Base-by-base conservation (phyloP, 2,888 invertebrate genomes). In the Sisyra nigra region DNA sequence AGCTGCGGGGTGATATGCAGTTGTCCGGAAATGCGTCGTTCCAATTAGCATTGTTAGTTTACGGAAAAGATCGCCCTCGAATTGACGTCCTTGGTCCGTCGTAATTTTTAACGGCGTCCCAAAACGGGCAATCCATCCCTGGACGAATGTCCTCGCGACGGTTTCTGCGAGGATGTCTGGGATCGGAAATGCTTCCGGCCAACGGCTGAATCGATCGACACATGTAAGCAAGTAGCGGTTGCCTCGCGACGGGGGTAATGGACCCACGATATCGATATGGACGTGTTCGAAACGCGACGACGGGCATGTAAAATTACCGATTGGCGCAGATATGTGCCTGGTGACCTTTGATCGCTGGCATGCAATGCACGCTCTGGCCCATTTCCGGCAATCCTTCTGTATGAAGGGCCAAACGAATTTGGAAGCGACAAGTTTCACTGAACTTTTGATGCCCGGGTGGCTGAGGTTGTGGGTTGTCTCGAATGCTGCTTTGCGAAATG, bases 131-230 rank as follows among this genome's bases (percentile, higher is more conserved):
- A 54, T 46, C 56, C 53, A 56, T 8, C 37, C 37, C 5, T 32
- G 15, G 34, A 51, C 39, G 34, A 55, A 49, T n/a, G 49, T 48
- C 13, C 31, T 29, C 9, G 52, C 50, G n/a, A 52, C 49, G 4
- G 51, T 49, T 33, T 48, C 50, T 0, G 51, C 53, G 2, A 50
- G 49, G 18, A 51, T 52, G 34, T 54, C 48, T 15, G 17, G 8
- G 5, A 55, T 24, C 1, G 54, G 53, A 9, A 47, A 33, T 5
- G 48, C 50, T 37, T 54, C 54, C 6, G 51, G 49, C 55, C 56
- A 54, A 9, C 53, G 44, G 5, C 55, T 50, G 33, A 44, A 48
- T 29, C 51, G 24, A 35, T 52, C 50, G 9, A 48, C 45, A 11
- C 40, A 39, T 3, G 45, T 46, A 4, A 42, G 33, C n/a, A 41